phyloP scores from a whole-genome alignment of 2,888 invertebrate genomes.

The Nephrotoma flavescens region DNA sequence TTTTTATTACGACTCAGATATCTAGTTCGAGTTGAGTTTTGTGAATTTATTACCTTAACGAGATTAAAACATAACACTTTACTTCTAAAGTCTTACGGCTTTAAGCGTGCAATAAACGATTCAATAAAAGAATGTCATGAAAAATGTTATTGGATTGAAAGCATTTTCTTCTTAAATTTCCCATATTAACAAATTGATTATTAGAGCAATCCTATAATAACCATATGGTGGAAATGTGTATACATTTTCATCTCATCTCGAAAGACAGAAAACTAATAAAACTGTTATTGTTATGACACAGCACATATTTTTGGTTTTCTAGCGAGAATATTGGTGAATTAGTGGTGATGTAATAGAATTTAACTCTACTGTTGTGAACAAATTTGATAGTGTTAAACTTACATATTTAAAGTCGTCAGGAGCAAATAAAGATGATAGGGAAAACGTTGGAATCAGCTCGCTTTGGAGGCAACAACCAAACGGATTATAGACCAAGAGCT shows the following conservation, averaged over 20 bases:
- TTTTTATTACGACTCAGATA: not conserved
- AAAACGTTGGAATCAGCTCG: too few species aligned
- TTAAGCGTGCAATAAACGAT: not conserved
- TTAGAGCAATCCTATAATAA: not conserved
- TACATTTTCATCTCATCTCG: not conserved
- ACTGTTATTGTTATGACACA: not conserved
- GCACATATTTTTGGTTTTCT: not conserved
- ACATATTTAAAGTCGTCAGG: too few species aligned
- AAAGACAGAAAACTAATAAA: not conserved
- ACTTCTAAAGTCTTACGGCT: not conserved
- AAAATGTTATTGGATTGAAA: not conserved
- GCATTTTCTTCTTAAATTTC: not conserved
- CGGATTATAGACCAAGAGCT: too few species aligned
- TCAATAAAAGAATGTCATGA: not conserved
- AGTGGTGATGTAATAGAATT: too few species aligned
- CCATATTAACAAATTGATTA: not conserved
- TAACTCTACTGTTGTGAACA: too few species aligned
- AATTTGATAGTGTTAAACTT: too few species aligned
- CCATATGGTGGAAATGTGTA: not conserved
- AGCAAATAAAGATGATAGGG: too few species aligned
- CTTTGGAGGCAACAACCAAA: too few species aligned
- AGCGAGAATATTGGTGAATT: too few species aligned
- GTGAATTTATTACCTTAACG: not conserved
- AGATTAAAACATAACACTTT: not conserved
- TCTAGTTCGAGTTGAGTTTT: not conserved